A percentile compares a stretch with the other conserved stretches of the same genome.
phyloP scores from a whole-genome alignment of 2,888 invertebrate species.

The Drosophila meridiana region DNA sequence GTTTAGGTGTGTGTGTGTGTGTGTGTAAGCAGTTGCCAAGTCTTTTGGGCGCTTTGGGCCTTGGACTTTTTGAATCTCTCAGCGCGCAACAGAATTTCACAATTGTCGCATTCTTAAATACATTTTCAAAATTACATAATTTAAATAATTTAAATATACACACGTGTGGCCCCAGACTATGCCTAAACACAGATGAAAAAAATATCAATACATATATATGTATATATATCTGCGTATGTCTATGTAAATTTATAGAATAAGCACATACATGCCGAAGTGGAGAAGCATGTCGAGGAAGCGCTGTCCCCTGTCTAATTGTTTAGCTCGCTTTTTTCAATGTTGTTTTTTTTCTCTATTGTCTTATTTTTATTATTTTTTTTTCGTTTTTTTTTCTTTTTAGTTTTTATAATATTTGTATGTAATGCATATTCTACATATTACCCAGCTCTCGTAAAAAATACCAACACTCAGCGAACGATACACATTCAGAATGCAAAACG shows the following conservation, averaged over 20 bases:
- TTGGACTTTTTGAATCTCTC: slow-evolving; percentile 32
- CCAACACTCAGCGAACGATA: slow-evolving; percentile 23
- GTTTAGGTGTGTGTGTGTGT: slow-evolving; percentile 24
- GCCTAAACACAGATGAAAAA: slow-evolving; percentile 33
- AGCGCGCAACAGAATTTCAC: slow-evolving; percentile 35
- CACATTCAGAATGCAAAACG: slow-evolving; percentile 23
- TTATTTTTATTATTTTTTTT: slow-evolving; percentile 20
- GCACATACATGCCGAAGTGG: slow-evolving; percentile 27
- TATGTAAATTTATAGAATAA: slow-evolving; percentile 33
- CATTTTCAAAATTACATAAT: slow-evolving; percentile 58
- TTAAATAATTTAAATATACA: slow-evolving; percentile 68
- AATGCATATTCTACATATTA: slow-evolving; percentile 27
- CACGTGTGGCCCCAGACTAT: slow-evolving; percentile 45
- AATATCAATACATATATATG: slow-evolving; percentile 7
- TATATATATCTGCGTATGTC: slow-evolving; percentile 6
- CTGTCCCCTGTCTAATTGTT: slow-evolving; percentile 6
- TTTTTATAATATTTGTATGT: slow-evolving; percentile 13
- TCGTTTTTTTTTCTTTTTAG: slow-evolving; percentile 10
- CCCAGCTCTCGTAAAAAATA: slow-evolving; percentile 13
- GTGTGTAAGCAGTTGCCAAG: slow-evolving; percentile 36
- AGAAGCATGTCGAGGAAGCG: slow-evolving; percentile 11
- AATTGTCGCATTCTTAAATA: slow-evolving; percentile 37
- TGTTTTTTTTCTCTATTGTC: slow-evolving; percentile 15
- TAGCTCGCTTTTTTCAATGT: slow-evolving; percentile 25
- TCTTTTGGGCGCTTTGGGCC: slow-evolving; percentile 23